Conservation (phyloP, 2,113 vertebrate genomes). For the Mus spicilegus region DNA sequence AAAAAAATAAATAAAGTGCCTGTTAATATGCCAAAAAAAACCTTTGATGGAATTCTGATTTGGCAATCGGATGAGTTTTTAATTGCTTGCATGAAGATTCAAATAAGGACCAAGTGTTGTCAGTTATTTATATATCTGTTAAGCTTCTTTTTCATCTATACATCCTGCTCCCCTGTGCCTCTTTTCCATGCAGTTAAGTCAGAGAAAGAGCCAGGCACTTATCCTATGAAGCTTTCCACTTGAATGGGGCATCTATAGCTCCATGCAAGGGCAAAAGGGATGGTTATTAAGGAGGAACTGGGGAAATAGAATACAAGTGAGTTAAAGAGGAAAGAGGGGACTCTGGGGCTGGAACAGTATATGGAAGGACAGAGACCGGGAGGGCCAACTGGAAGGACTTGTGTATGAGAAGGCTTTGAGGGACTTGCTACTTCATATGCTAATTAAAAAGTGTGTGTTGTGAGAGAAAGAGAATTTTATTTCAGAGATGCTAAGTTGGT, state of each 20-base stretch:
- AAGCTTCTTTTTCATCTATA: conserved; percentile 13
- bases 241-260: not conserved
- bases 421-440: not conserved
- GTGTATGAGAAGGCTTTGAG: not conserved
- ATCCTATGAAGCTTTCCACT: not conserved
- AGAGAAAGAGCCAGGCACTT: not conserved
- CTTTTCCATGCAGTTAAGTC: not conserved
- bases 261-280: too few species aligned
- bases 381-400: too few species aligned
- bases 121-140: not conserved
- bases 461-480: not conserved
- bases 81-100: not conserved
- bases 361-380: too few species aligned
- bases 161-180: not conserved
- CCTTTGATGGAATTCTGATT: conserved; percentile 12
- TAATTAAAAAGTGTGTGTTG: not conserved
- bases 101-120: not conserved
- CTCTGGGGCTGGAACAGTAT: rapidly evolving
- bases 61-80: not conserved
- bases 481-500: conserved; percentile 8
- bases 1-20: not conserved
- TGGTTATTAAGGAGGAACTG: not conserved
- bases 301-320: not conserved
- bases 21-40: not conserved
- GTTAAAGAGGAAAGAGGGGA: not conserved